These are phyloP conservation scores for Synaphobranchus kaupii DNA, from an alignment of 2,797 vertebrate genomes.

Conservation along the genomic window DNA sequence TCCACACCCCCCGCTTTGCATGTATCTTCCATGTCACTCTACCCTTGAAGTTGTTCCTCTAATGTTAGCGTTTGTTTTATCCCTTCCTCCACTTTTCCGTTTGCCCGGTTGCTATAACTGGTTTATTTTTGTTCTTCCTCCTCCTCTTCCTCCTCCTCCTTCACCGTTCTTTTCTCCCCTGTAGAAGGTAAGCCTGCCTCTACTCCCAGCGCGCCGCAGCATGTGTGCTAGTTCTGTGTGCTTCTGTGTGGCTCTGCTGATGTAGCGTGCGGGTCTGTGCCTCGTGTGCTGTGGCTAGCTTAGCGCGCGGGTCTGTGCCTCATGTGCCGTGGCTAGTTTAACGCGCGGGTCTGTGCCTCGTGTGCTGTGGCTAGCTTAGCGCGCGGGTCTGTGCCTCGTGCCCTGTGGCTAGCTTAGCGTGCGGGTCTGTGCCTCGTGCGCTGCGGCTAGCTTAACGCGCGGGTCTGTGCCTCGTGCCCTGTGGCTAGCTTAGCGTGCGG, in stretches of 20 bases:
- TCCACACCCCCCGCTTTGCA: slow-evolving; percentile 33
- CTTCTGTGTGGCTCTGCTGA: slow-evolving; percentile 1
- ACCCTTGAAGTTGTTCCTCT: background rate
- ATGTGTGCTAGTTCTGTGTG: slow-evolving; percentile 73
- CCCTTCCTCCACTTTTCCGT: slow-evolving; percentile 66
- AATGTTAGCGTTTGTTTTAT: slow-evolving; percentile 7
- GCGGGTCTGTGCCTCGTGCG: no score
- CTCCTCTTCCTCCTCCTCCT: slow-evolving; percentile 73
- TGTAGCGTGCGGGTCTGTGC: background rate
- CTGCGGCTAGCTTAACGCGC: no score
- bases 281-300: no score
- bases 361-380: no score
- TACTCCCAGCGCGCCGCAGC: slow-evolving; percentile 74
- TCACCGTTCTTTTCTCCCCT: slow-evolving; percentile 85
- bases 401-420: no score
- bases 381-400: no score
- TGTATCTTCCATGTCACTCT: slow-evolving; percentile 34
- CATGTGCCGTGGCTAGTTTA: no score
- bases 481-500: no score
- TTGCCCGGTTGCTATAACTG: slow-evolving; percentile 72
- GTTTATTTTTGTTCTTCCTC: slow-evolving; percentile 74
- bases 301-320: no score
- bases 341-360: no score
- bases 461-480: no score
- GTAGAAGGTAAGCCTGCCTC: slow-evolving; percentile 97